Conservation (phyloP, 2,797 vertebrate genomes). For the Phalloptychus januarius region DNA sequence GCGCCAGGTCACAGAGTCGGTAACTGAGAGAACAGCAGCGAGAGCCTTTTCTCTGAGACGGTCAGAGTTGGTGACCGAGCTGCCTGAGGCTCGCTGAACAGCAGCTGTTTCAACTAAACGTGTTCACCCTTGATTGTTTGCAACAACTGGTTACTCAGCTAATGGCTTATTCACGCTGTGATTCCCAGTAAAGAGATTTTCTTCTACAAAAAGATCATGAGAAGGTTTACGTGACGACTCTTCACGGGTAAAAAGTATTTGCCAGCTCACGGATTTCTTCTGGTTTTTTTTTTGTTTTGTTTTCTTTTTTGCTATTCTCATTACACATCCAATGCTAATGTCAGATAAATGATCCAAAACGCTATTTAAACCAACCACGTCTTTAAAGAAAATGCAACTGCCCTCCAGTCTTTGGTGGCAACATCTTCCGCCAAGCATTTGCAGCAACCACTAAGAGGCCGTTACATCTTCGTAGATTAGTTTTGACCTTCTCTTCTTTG, state of each 20-base stretch:
- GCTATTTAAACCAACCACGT: neutral
- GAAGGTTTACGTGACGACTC: neutral
- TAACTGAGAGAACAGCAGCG: conserved; percentile 52
- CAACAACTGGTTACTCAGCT: conserved; percentile 16
- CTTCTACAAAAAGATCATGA: conserved; percentile 4
- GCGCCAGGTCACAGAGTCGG: conserved; percentile 26
- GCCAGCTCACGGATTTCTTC: neutral
- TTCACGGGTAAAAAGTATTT: neutral
- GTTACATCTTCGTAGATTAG: neutral
- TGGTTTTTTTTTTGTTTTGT: no score
- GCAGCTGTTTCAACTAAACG: conserved; percentile 12
- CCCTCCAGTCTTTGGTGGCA: neutral
- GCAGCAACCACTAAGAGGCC: neutral
- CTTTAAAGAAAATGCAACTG: neutral
- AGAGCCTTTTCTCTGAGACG: conserved; percentile 49
- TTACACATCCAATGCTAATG: neutral
- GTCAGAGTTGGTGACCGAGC: conserved; percentile 36
- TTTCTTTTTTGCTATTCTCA: neutral
- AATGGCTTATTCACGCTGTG: conserved; percentile 8
- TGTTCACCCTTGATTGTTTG: conserved; percentile 48
- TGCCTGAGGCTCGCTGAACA: conserved; percentile 15
- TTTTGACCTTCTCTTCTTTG: neutral
- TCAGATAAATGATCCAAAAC: neutral
- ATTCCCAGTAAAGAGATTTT: conserved; percentile 4
- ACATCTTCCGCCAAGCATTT: neutral